A percentile compares a stretch with the other conserved stretches of the same genome.
These are phyloP conservation scores for Melanotaenia nigrans DNA, from an alignment of 2,797 vertebrate genomes.

Conservation along the genomic window DNA sequence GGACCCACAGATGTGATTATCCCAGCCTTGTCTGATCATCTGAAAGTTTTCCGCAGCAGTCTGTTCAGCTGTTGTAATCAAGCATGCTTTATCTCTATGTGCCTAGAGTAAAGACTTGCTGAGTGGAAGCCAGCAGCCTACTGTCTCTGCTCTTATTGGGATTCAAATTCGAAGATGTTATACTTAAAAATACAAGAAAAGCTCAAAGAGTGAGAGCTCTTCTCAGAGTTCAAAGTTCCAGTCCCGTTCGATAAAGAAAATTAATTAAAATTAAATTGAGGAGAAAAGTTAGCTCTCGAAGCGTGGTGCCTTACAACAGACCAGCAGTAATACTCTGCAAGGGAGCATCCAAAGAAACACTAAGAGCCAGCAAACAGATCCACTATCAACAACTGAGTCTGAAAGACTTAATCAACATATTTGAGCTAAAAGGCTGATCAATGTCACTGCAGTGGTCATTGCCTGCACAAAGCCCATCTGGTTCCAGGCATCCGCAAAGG, in stretches of 20 bases:
- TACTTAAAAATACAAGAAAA: constrained; percentile 14
- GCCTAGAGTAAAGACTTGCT: constrained; percentile 30
- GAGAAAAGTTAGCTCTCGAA: constrained; percentile 10
- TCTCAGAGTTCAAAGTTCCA: not conserved
- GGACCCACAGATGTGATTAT: constrained; percentile 69
- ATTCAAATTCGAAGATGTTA: constrained; percentile 41
- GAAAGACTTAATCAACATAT: too few species aligned
- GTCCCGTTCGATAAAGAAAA: constrained; percentile 2
- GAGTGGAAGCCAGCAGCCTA: constrained; percentile 26
- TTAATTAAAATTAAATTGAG: constrained; percentile 12
- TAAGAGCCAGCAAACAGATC: constrained; percentile 32
- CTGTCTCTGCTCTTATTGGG: constrained; percentile 39
- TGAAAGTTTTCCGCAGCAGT: constrained; percentile 35
- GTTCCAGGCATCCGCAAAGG: not conserved
- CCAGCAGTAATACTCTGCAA: constrained; percentile 17
- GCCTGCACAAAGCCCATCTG: not conserved
- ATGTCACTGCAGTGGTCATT: too few species aligned
- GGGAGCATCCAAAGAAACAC: constrained; percentile 42
- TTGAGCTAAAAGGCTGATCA: not conserved
- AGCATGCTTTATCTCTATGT: constrained; percentile 40
- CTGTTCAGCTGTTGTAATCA: constrained; percentile 49
- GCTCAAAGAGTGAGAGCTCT: not conserved
- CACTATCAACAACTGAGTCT: too few species aligned
- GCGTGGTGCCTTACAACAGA: constrained; percentile 32
- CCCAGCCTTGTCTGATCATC: constrained; percentile 48